Conservation (phyloP, 2,113 vertebrate genomes). For the Ameiurus melas region DNA sequence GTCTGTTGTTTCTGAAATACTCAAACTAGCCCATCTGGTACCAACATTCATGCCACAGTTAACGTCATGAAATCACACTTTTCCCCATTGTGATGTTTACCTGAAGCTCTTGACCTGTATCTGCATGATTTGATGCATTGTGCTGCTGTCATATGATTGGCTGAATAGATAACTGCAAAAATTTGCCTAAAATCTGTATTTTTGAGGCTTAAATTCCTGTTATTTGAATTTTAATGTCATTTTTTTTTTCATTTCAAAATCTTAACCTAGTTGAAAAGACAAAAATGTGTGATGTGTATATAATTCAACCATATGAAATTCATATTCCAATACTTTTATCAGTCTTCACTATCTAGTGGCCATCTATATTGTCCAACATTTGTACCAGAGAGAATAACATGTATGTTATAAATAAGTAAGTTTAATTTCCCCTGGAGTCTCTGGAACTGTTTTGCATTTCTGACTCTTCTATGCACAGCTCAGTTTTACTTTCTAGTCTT, state of each 20-base stretch:
- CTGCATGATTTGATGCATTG: too few species aligned
- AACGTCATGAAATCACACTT: too few species aligned
- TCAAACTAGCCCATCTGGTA: too few species aligned
- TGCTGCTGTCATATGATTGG: too few species aligned
- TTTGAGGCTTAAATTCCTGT: neutral
- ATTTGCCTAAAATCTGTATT: neutral
- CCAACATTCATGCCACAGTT: too few species aligned
- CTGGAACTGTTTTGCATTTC: neutral
- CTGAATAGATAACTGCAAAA: too few species aligned
- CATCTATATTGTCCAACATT: neutral
- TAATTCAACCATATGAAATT: neutral
- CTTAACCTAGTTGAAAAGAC: neutral
- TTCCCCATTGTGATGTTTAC: too few species aligned
- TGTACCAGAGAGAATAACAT: neutral
- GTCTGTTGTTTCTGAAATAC: too few species aligned
- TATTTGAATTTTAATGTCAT: neutral
- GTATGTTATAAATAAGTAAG: neutral
- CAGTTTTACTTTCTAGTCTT: constrained; percentile 6
- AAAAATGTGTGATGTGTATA: too few species aligned
- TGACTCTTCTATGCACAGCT: neutral
- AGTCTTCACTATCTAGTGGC: neutral
- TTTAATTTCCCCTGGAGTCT: neutral
- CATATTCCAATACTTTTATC: neutral
- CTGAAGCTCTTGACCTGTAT: too few species aligned
- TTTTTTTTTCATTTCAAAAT: neutral